Evolutionary conservation across 64 coral and sea anemone genomes (phyloP), one percentile per base, ranked within the genome.

Genomic region (Trachythela sp.): DNA sequence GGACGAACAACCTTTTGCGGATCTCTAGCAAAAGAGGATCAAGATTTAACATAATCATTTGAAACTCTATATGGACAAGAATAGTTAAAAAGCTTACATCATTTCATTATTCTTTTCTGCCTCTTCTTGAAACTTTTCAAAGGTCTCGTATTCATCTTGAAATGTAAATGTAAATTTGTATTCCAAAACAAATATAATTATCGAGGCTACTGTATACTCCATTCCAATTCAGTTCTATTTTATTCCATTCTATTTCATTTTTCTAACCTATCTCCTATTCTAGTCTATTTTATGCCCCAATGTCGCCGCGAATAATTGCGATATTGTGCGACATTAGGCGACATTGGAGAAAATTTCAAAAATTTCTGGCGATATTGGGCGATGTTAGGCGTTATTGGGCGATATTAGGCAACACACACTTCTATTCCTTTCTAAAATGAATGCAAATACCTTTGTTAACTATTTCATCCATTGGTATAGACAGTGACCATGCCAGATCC

Each of bases 371-470:
- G n/a, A n/a, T n/a, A n/a, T n/a, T n/a, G n/a, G n/a, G n/a, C n/a
- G n/a, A n/a, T n/a, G n/a, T n/a, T n/a, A n/a, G n/a, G n/a, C n/a
- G n/a, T n/a, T n/a, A n/a, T n/a, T n/a, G n/a, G n/a, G n/a, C n/a
- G n/a, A n/a, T n/a, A n/a, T n/a, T n/a, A n/a, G n/a, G n/a, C n/a
- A n/a, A n/a, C n/a, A n/a, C n/a, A n/a, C n/a, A n/a, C n/a, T n/a
- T n/a, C n/a, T n/a, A n/a, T n/a, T n/a, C n/a, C n/a, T n/a, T n/a
- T n/a, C n/a, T n/a, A n/a, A n/a, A n/a, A n/a, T n/a, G n/a, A n/a
- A n/a, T n/a, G n/a, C n/a, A 59, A 8, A 64, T 70, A 95, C 96
- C 96, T 99, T 99, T 99, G 84, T 99, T 99, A 9, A 95, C 50
- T 14, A 99, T 89, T 30, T 91, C 87, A 26, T 99, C 93, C 89